Percentiles rank a stretch among this genome's conserved stretches.
Evolutionary conservation across 2,113 vertebrate species (phyloP).

Genomic region (Gnathochromis pfefferi): DNA sequence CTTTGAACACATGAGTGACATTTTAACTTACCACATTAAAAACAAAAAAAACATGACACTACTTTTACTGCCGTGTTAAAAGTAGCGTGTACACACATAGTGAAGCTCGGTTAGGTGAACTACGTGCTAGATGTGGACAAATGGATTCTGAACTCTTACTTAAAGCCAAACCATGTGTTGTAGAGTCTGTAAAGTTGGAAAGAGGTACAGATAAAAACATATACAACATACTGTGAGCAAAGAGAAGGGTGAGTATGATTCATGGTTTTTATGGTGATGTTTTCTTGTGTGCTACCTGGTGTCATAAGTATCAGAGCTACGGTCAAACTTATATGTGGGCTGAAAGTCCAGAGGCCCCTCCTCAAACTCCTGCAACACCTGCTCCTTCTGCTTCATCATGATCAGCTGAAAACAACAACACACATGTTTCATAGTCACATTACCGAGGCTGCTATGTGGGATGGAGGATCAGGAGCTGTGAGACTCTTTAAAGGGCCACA

Average conservation of each 20-base stretch:
- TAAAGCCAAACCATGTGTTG: slow-evolving; percentile 77
- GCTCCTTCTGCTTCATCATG: slow-evolving; percentile 81
- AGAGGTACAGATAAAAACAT: background rate
- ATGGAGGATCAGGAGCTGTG: background rate
- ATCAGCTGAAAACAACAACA: slow-evolving; percentile 72
- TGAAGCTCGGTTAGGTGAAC: background rate
- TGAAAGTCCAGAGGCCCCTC: slow-evolving; percentile 88
- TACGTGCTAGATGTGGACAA: background rate
- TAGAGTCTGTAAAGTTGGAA: slow-evolving; percentile 66
- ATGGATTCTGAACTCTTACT: slow-evolving; percentile 65
- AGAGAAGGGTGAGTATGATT: background rate
- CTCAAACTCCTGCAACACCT: slow-evolving; percentile 81
- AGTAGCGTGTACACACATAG: background rate
- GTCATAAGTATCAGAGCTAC: slow-evolving; percentile 82
- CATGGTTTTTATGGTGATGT: background rate
- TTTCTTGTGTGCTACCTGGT: slow-evolving; percentile 67
- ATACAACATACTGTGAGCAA: background rate
- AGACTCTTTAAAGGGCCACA: slow-evolving; percentile 9
- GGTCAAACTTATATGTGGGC: slow-evolving; percentile 94
- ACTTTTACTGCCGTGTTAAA: background rate
- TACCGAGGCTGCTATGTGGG: background rate
- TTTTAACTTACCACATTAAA: background rate
- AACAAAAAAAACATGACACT: background rate
- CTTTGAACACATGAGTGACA: background rate
- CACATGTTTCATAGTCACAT: background rate